Conservation (phyloP, 2,888 invertebrate species). For the Drosophila mayaguana region DNA sequence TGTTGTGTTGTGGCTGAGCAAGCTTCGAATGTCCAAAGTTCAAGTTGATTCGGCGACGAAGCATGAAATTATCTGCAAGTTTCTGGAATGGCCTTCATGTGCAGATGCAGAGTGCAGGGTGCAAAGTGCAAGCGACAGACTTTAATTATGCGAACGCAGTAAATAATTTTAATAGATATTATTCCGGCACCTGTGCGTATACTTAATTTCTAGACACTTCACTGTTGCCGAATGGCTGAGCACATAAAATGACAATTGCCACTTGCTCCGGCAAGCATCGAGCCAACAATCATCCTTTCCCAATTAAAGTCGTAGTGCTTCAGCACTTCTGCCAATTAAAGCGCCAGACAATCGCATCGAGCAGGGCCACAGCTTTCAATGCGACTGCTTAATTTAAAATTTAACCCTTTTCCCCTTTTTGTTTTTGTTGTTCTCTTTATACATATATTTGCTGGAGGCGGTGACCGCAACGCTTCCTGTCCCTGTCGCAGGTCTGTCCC, state of each 20-base stretch:
- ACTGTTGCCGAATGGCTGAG: slow-evolving; percentile 26
- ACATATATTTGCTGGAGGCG: slow-evolving; percentile 57
- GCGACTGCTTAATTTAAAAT: slow-evolving; percentile 71
- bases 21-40: slow-evolving; percentile 25
- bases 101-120: slow-evolving; percentile 4
- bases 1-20: slow-evolving; percentile 21
- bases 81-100: slow-evolving; percentile 18
- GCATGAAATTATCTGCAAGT: slow-evolving; percentile 45
- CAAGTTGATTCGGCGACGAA: slow-evolving; percentile 22
- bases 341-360: slow-evolving; percentile 27
- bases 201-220: slow-evolving; percentile 19
- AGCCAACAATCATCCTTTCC: slow-evolving; percentile 59
- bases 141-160: slow-evolving; percentile 14
- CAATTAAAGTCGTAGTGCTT: slow-evolving; percentile 58
- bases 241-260: slow-evolving; percentile 11
- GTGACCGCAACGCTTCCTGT: slow-evolving; percentile 70
- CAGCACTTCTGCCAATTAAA: slow-evolving; percentile 64
- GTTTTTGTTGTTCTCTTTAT: background rate
- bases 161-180: slow-evolving; percentile 24
- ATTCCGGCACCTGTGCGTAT: slow-evolving; percentile 5
- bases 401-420: slow-evolving; percentile 59
- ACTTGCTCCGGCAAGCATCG: slow-evolving; percentile 31
- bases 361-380: slow-evolving; percentile 39
- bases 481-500: slow-evolving; percentile 23
- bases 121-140: slow-evolving; percentile 6